Conservation (phyloP, 2,888 invertebrate species). For the Calameuta filiformis region DNA sequence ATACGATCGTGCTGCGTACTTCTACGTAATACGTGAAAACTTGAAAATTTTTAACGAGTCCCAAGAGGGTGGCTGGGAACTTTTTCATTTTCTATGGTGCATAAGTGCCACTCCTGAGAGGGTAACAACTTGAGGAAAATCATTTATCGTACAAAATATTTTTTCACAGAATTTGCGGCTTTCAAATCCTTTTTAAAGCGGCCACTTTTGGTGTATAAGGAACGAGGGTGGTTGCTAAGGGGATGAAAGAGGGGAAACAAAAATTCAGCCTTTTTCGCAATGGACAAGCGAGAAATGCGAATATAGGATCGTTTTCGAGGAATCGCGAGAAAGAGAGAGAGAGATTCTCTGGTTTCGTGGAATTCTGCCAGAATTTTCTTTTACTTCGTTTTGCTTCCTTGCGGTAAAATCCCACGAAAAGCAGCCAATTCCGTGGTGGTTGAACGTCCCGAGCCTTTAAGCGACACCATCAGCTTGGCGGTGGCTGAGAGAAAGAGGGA, state of each 20-base stretch:
- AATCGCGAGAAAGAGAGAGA: background rate
- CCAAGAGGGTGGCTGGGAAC: background rate
- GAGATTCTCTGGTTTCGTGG: background rate
- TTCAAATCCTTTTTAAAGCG: background rate
- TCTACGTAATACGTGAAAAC: background rate
- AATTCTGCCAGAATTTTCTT: background rate
- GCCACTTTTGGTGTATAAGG: background rate
- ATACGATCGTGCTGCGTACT: background rate
- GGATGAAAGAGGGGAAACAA: background rate
- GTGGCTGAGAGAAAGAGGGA: background rate
- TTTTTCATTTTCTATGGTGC: background rate
- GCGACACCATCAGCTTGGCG: background rate
- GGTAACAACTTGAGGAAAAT: background rate
- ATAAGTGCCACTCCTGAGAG: background rate
- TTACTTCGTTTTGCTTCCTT: background rate
- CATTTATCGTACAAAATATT: background rate
- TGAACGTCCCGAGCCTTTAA: background rate
- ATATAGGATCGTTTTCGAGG: background rate
- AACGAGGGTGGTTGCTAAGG: background rate
- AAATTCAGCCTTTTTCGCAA: background rate
- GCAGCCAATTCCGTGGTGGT: background rate
- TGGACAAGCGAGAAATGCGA: background rate
- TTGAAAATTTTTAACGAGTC: background rate
- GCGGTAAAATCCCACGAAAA: background rate
- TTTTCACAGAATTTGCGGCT: background rate